Evolutionary conservation across 2,797 vertebrate species (phyloP), one percentile per base, ranked within the genome.

Genomic region (Miichthys miiuy): DNA sequence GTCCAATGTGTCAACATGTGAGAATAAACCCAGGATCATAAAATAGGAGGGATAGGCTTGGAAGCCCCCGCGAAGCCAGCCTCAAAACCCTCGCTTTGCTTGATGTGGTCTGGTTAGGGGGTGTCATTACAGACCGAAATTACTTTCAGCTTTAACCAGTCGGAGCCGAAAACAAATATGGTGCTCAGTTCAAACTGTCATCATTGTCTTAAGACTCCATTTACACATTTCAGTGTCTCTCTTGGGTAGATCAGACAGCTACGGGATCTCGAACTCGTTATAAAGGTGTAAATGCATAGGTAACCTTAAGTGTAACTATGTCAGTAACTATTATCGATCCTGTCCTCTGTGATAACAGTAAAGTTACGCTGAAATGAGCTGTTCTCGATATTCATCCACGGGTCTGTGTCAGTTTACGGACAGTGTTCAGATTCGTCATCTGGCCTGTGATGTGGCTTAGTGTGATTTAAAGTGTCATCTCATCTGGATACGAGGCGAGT

Each of bases 1-100:
- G 82, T 87, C 82, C 80, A 88, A 90, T 57, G 82, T 87, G 85
- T 87, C 78, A 86, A 88, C 81, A 83, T 88, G 79, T 76, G 71
- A 82, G 83, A 82, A 85, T 71, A 80, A 85, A 81, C 68, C 63
- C 65, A 65, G 74, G 80, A 82, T 81, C 68, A 66, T 51, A 51
- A 61, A n/a, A 73, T 80, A 72, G 82, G 69, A 81, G 72, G 66
- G 77, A 75, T 23, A 77, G 68, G 82, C 57, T 72, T 9, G 48
- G 65, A 68, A 61, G 60, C 51, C 63, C 69, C 75, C 44, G 3
- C n/a, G 23, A 58, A 86, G 79, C 82, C 90, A 84, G 87, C 70
- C 89, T 54, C 2, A 9, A 66, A 82, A 81, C 46, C 72, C 41
- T 48, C 20, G 46, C 46, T 13, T 9, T 50, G 62, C 61, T 68